Evolutionary conservation across 2,888 invertebrate species (phyloP).

Genomic region (Timema podura): DNA sequence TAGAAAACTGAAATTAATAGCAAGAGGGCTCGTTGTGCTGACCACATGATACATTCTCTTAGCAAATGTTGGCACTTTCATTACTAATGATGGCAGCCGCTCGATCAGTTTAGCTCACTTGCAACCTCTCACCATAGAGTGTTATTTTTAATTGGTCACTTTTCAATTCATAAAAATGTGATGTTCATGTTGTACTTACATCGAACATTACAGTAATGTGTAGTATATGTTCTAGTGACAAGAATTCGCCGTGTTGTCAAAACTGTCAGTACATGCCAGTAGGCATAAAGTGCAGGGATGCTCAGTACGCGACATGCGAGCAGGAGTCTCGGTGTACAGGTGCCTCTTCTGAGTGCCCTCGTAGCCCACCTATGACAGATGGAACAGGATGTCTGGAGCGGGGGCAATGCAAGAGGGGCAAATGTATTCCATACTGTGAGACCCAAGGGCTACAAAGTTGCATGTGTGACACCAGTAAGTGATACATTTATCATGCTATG

Average conservation of each 20-base stretch:
- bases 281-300: constrained; percentile 83
- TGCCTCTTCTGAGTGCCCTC: constrained; percentile 71
- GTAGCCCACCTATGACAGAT: constrained; percentile 82
- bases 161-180: too few species aligned
- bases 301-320: constrained; percentile 88
- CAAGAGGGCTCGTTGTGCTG: too few species aligned
- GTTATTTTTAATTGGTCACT: too few species aligned
- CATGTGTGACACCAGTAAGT: constrained; percentile 89
- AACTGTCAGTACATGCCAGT: constrained; percentile 82
- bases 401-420: constrained; percentile 85
- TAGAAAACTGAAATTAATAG: too few species aligned
- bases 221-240: constrained; percentile 62
- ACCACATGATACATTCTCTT: too few species aligned
- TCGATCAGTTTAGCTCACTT: too few species aligned
- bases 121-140: too few species aligned
- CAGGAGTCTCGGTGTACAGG: constrained; percentile 89
- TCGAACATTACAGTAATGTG: constrained; percentile 23
- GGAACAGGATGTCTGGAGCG: constrained; percentile 86
- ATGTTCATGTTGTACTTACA: too few species aligned
- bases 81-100: too few species aligned
- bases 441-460: constrained; percentile 89
- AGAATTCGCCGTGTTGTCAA: constrained; percentile 93
- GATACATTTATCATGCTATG: background rate
- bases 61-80: too few species aligned
- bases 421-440: constrained; percentile 93